Percentiles rank a stretch among this genome's conserved stretches.
Evolutionary conservation across 2,797 vertebrate species (phyloP).

Genomic region (Poecile montanus): DNA sequence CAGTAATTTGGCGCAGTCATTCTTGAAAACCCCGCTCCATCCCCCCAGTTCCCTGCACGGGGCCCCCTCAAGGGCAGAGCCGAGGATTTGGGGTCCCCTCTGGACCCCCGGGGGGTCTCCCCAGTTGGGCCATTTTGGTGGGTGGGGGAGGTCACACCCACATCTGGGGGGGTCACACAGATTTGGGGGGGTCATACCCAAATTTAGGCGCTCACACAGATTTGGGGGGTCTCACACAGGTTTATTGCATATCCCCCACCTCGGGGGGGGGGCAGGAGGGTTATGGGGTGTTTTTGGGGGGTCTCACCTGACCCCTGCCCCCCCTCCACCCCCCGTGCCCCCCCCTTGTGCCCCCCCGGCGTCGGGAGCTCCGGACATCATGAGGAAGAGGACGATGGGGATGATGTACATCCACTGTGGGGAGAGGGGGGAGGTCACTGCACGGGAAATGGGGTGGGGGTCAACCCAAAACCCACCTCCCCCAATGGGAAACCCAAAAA

Average conservation of each 20-base stretch:
- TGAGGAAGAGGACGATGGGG: neutral
- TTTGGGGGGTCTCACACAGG: neutral
- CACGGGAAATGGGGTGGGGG: too few relatives aligned
- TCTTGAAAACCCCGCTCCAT: too few relatives aligned
- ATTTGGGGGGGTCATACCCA: neutral
- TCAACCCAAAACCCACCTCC: too few relatives aligned
- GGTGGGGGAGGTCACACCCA: too few relatives aligned
- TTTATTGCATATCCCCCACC: neutral
- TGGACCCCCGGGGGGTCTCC: too few relatives aligned
- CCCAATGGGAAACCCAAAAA: too few relatives aligned
- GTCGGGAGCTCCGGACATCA: constrained; percentile 92
- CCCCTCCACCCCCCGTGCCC: constrained; percentile 77
- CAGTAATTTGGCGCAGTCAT: too few relatives aligned
- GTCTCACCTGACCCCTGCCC: neutral
- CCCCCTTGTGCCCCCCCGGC: constrained; percentile 81
- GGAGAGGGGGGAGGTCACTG: neutral
- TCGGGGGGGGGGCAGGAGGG: neutral
- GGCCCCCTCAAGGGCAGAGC: neutral
- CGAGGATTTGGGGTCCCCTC: neutral
- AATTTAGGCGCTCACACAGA: neutral
- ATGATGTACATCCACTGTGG: neutral
- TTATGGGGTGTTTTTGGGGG: neutral
- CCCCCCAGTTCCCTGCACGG: neutral
- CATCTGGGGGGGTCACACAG: too few relatives aligned
- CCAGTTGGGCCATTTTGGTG: too few relatives aligned